Conservation (phyloP, 2,888 invertebrate species). For the Patella pellucida region DNA sequence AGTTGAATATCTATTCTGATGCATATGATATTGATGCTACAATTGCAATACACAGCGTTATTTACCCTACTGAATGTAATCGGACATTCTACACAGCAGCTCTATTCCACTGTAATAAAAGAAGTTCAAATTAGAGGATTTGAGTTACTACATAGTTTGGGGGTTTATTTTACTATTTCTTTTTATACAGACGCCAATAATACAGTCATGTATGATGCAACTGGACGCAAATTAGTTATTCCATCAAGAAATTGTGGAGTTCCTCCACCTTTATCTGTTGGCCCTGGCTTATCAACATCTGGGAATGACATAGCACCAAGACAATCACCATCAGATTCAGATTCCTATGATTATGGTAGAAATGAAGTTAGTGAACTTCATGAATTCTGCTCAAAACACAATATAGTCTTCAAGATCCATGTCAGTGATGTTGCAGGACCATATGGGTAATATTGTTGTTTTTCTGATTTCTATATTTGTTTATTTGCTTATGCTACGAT, state of each 20-base stretch:
- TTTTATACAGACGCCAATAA: too few relatives aligned
- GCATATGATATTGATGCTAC: too few relatives aligned
- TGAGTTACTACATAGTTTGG: too few relatives aligned
- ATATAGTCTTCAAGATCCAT: conserved; percentile 42
- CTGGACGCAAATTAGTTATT: conserved; percentile 39
- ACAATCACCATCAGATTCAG: neutral
- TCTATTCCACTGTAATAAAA: too few relatives aligned
- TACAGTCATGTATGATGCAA: conserved; percentile 41
- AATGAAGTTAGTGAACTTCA: conserved; percentile 47
- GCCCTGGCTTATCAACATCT: neutral
- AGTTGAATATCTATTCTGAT: too few relatives aligned
- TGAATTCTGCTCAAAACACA: conserved; percentile 47
- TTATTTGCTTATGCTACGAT: too few relatives aligned
- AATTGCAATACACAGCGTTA: too few relatives aligned
- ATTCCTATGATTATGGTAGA: conserved; percentile 27
- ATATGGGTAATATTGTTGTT: conserved; percentile 45
- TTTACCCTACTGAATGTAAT: too few relatives aligned
- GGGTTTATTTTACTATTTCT: too few relatives aligned
- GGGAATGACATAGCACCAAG: neutral
- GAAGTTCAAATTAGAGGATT: too few relatives aligned
- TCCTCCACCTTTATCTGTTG: neutral
- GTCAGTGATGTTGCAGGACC: conserved; percentile 50
- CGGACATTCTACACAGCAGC: too few relatives aligned
- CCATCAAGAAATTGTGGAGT: neutral
- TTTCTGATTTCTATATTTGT: too few relatives aligned